Evolutionary conservation across 2,888 invertebrate species (phyloP), one percentile per base, ranked within the genome.

Genomic region (Odontocerum albicorne): DNA sequence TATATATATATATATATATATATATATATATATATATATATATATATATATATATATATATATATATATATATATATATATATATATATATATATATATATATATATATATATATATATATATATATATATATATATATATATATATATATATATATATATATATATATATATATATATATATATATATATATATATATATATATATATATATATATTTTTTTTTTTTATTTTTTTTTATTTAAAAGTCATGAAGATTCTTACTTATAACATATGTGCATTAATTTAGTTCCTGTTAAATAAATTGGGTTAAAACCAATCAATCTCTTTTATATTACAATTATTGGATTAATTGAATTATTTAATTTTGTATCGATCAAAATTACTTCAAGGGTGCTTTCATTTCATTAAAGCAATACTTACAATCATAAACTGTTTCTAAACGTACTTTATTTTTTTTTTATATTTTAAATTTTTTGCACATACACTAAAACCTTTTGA

Each of bases 1-100:
- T 35, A 35, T 35, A 35, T 35, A 35, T 35, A 35, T 35, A 35
- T 35, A 35, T 35, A 35, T 35, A 35, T 35, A 35, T 35, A 35
- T 35, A 35, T 35, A 12, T 12, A n/a, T 7, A 7, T 35, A 35
- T 35, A 35, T 35, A 35, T 35, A 35, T 35, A 35, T 35, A 35
- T 35, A 35, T 35, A 35, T 35, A 35, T 35, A 35, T 35, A 35
- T 35, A 35, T 35, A 35, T 35, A 35, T 35, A 35, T 35, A 35
- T 35, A 35, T 35, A 35, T 35, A 35, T 35, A 35, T 35, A 35
- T 35, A 35, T 35, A 27, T 27, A 27, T 27, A 27, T 27, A 27
- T 27, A 27, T 27, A 27, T 27, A 27, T 27, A 27, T 27, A 27
- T 27, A 27, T 27, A 27, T 27, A 27, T 27, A 27, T 27, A 27